Conservation (phyloP, 2,888 invertebrate species). For the Euplagia quadripunctaria region DNA sequence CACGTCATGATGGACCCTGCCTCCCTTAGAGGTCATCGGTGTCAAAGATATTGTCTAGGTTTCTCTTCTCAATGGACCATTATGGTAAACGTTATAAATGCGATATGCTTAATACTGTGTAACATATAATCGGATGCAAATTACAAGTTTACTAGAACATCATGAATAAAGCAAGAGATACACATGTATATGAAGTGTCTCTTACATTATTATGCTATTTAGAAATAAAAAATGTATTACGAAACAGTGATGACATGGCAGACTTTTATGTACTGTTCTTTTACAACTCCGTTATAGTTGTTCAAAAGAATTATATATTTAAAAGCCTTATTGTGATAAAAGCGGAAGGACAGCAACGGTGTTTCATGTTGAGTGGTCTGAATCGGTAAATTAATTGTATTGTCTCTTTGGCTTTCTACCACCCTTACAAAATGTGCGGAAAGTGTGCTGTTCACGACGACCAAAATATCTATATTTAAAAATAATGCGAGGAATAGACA, state of each 20-base stretch:
- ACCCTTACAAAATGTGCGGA: not conserved
- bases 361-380: not conserved
- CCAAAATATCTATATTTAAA: not conserved
- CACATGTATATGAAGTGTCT: not conserved
- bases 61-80: constrained; percentile 68
- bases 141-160: not conserved
- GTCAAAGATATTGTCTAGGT: constrained; percentile 64
- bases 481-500: too few species aligned
- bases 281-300: too few species aligned
- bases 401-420: not conserved
- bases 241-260: not conserved
- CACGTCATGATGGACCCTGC: constrained; percentile 59
- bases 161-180: not conserved
- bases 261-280: not conserved
- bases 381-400: not conserved
- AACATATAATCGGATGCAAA: not conserved
- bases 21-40: constrained; percentile 70
- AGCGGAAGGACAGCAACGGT: not conserved
- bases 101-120: not conserved
- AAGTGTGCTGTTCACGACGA: not conserved
- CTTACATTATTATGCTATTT: not conserved
- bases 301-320: too few species aligned
- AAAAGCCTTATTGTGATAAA: not conserved
- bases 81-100: constrained; percentile 26
- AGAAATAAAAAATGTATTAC: not conserved